These are phyloP conservation scores for Alethe castanea DNA, from an alignment of 2,113 vertebrate species.

Conservation along the genomic window DNA sequence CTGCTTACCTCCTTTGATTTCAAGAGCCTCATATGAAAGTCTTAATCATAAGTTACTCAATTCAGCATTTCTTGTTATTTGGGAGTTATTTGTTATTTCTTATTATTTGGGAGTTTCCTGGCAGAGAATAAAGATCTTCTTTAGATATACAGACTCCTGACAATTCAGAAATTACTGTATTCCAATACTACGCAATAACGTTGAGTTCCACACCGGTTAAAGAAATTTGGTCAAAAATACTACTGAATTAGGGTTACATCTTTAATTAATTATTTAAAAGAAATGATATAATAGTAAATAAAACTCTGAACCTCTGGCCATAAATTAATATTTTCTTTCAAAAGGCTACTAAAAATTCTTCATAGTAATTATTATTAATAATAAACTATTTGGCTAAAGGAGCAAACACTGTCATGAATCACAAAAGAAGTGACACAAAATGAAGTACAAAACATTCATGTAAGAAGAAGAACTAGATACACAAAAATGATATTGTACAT, in stretches of 20 bases:
- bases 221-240: not conserved
- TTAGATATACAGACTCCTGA: not conserved
- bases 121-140: not conserved
- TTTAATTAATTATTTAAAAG: slow-evolving; percentile 5
- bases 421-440: slow-evolving; percentile 18
- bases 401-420: not conserved
- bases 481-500: not conserved
- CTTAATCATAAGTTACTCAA: not conserved
- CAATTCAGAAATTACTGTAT: not conserved
- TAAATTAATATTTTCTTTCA: not conserved
- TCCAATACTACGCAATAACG: not conserved
- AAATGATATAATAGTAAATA: not conserved
- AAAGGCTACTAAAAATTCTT: not conserved
- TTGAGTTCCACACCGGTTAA: not conserved
- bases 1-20: not conserved
- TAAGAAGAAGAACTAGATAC: not conserved
- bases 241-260: not conserved
- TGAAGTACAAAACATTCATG: slow-evolving; percentile 2
- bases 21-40: not conserved
- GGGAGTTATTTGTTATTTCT: no score
- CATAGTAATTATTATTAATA: not conserved
- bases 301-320: not conserved
- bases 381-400: not conserved
- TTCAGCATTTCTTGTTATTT: not conserved
- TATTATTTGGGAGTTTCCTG: not conserved